Conservation (phyloP, 2,113 vertebrate genomes). For the Platysteira castanea region DNA sequence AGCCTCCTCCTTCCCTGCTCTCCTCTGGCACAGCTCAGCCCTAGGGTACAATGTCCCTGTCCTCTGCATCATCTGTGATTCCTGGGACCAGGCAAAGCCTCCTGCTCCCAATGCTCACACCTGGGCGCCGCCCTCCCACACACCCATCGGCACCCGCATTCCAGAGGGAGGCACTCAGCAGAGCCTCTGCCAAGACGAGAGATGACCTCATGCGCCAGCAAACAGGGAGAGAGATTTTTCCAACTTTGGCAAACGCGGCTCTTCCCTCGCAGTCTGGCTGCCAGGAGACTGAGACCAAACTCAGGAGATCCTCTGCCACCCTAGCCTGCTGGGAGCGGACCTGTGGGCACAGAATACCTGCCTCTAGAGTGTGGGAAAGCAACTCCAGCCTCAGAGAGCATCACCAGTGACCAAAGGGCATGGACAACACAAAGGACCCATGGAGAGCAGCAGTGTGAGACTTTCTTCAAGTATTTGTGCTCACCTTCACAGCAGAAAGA, state of each 20-base stretch:
- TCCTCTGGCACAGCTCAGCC: background rate
- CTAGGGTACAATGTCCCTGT: background rate
- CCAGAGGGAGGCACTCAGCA: background rate
- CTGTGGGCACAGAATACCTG: background rate
- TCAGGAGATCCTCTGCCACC: background rate
- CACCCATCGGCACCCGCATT: background rate
- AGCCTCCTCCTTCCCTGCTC: background rate
- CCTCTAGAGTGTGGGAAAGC: background rate
- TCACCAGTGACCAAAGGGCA: background rate
- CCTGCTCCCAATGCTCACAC: background rate
- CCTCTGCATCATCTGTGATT: background rate
- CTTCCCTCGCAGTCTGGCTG: background rate
- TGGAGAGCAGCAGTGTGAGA: background rate
- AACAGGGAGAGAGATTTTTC: background rate
- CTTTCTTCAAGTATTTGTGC: background rate
- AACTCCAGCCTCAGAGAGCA: background rate
- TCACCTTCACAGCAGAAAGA: background rate
- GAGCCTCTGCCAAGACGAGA: background rate
- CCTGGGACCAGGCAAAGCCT: background rate
- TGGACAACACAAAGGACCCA: background rate
- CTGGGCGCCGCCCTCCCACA: background rate
- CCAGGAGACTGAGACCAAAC: background rate
- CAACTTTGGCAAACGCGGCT: rapidly evolving
- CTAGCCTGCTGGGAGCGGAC: background rate
- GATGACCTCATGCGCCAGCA: background rate